Evolutionary conservation across 2,888 invertebrate species (phyloP).

Genomic region (Scaptomyza cyrtandrae): DNA sequence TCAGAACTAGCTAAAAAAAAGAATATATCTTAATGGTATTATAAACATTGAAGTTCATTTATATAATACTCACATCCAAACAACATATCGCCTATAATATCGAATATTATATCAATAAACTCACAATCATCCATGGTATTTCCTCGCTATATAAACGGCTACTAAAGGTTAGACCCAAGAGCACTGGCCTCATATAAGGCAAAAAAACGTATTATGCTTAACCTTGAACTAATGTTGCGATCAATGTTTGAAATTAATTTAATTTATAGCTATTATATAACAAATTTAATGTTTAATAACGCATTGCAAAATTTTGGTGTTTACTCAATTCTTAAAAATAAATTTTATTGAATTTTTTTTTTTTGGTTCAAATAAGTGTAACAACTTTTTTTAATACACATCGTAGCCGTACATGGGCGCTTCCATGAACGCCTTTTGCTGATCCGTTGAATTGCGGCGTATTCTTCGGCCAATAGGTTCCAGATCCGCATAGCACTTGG

Average conservation of each 20-base stretch:
- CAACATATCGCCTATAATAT: constrained; percentile 58
- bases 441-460: constrained; percentile 90
- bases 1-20: constrained; percentile 28
- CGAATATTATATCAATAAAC: constrained; percentile 60
- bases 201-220: not conserved
- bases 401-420: constrained; percentile 92
- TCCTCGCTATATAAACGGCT: constrained; percentile 7
- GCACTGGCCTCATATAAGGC: constrained; percentile 39
- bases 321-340: constrained; percentile 31
- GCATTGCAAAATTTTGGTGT: constrained; percentile 21
- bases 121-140: constrained; percentile 70
- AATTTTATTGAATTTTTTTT: constrained; percentile 21
- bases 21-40: not conserved
- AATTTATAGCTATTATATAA: constrained; percentile 22
- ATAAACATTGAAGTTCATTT: not conserved
- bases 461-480: constrained; percentile 95
- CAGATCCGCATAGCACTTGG: constrained; percentile 95
- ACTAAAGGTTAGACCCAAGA: constrained; percentile 12
- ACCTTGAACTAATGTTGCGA: constrained; percentile 37
- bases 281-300: constrained; percentile 25
- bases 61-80: constrained; percentile 62
- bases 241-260: constrained; percentile 44
- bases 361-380: too few species aligned
- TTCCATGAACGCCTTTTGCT: constrained; percentile 90
- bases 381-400: constrained; percentile 70